Conservation (phyloP, 2,113 vertebrate species). For the Protobothrops flavoviridis region DNA sequence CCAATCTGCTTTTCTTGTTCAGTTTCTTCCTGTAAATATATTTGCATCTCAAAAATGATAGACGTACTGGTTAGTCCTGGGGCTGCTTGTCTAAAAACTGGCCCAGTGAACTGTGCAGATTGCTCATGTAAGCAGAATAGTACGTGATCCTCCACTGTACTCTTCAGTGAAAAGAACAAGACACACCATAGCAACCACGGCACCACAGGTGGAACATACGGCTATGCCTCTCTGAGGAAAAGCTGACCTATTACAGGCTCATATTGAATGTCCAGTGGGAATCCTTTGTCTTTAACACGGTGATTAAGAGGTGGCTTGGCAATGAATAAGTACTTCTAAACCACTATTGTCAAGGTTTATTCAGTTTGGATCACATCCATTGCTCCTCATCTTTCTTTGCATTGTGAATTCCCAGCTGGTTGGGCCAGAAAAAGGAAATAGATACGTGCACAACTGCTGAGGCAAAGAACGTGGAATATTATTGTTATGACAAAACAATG, state of each 20-base stretch:
- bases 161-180: slow-evolving; percentile 13
- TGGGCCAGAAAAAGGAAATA: background rate
- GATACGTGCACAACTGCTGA: background rate
- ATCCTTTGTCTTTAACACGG: background rate
- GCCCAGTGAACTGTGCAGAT: background rate
- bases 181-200: background rate
- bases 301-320: background rate
- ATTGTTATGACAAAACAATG: background rate
- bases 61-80: background rate
- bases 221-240: background rate
- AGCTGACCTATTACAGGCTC: background rate
- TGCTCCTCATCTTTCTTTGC: background rate
- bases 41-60: background rate
- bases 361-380: background rate
- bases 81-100: slow-evolving; percentile 3
- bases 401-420: background rate
- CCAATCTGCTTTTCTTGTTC: background rate
- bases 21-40: background rate
- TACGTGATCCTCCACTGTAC: background rate
- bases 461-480: background rate
- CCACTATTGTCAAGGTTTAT: background rate
- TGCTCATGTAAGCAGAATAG: slow-evolving; percentile 8
- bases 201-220: background rate
- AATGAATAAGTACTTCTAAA: background rate
- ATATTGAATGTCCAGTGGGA: slow-evolving; percentile 1